Base-by-base conservation (phyloP, 2,888 invertebrate species). In the Phoenoteleia sp. region DNA sequence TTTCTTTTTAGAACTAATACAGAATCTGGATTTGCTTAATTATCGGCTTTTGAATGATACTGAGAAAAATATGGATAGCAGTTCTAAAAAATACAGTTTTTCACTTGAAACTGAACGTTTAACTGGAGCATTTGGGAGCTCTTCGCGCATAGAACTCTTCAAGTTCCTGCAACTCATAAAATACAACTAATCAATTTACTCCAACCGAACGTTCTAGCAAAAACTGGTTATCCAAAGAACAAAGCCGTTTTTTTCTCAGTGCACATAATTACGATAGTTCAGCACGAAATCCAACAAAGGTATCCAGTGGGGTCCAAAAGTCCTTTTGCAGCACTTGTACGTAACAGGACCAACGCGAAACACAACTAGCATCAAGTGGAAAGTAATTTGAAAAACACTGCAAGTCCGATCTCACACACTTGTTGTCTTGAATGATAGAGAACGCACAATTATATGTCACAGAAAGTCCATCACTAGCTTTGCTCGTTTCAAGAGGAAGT, bases 291-390 rank as follows among this genome's bases (percentile, higher is more conserved):
- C 80, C 80, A 49, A 45, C 45, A 36, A 64, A 17, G 7, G 58
- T 80, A 80, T 74, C 79, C 79, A 77, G 47, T 76, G 47, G 25
- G 52, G 39, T 71, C 62, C 71, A 49, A 62, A 52, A 39, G 49
- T 80, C 72, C 80, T 66, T 36, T 13, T 58, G 39, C 47, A 21
- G 80, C 80, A 72, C 72, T 72, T 54, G 27, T 66, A 64, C n/a
- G 49, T 67, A 58, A 60, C 76, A 36, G 72, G 39, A 25, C 56
- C n/a, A 66, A 27, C 52, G 60, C 58, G 76, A 36, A 62, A 21
- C 77, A 77, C 76, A 76, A 66, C 42, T 62, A 39, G 45, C 45
- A 29, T 19, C 47, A 42, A 25, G 15, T 13, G 6, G 19, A 23
- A 60, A 23, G 39, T 49, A 25, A 11, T 42, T 72, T 33, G 2